Base-by-base conservation (phyloP, 2,888 invertebrate genomes). In the Sialis lutaria region DNA sequence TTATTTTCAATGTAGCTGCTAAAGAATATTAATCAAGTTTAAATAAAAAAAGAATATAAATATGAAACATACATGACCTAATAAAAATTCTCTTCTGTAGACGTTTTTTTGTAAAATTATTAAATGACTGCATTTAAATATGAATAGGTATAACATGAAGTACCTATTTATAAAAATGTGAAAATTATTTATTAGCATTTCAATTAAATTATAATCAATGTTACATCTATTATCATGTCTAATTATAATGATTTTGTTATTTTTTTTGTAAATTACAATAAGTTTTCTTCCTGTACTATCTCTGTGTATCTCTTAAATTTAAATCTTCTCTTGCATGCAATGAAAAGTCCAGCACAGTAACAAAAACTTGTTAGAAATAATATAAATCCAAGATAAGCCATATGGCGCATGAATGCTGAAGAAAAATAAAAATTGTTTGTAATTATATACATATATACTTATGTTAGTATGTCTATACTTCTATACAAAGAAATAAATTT, bases 341-440 rank as follows among this genome's bases (percentile, higher is more conserved):
- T 62, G 48, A 71, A 57, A 44, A 77, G 57, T 12, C 76, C 76
- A 42, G 67, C 70, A 51, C 72, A 72, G 54, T 77, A 78, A 55
- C 73, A 74, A 42, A 69, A 65, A 13, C 68, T 65, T 10, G 72
- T 69, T 37, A 77, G 57, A 6, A 73, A 64, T 30, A 77, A 56
- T 34, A 77, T 67, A 56, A 76, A 71, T 31, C 68, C 70, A 48
- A 78, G 60, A 56, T 77, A 77, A 52, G 69, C 66, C 55, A 74
- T 65, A 55, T 76, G 74, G 5, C 74, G 66, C 13, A 72, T 56
- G 53, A 77, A 71, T 50, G 71, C 76, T 75, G 60, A 37, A 66
- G 64, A 48, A 50, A 47, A 33, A 10, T 33, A 44, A 6, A 12
- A n/a, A n/a, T 42, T 47, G 33, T 8, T n/a, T 34, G 1, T 34